phyloP scores from a whole-genome alignment of 2,888 invertebrate genomes.

The Cacoxenus indagator region DNA sequence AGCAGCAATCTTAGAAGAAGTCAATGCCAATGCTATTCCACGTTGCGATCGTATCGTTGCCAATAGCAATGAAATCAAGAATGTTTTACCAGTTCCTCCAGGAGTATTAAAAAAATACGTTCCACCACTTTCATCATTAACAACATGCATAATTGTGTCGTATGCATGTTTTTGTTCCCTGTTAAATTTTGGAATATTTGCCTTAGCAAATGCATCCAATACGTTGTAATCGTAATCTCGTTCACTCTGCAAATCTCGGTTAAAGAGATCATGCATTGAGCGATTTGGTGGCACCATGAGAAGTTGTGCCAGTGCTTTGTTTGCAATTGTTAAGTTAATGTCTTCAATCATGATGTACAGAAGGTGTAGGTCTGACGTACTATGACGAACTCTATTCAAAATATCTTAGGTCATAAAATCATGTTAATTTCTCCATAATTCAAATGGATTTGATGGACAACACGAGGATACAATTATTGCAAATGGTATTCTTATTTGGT shows the following conservation, averaged over 20 bases:
- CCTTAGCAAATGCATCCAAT: conserved; percentile 26
- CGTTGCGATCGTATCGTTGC: background rate
- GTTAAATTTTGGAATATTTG: conserved; percentile 22
- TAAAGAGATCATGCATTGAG: conserved; percentile 29
- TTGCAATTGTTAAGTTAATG: conserved; percentile 31
- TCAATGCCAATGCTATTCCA: conserved; percentile 12
- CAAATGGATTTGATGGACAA: conserved; percentile 14
- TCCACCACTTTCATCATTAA: background rate
- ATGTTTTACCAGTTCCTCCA: background rate
- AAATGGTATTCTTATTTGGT: conserved; percentile 27
- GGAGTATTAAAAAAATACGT: background rate
- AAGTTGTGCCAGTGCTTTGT: conserved; percentile 35
- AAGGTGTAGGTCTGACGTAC: too few species aligned
- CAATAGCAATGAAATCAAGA: background rate
- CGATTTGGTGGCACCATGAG: conserved; percentile 38
- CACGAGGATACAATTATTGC: conserved; percentile 12
- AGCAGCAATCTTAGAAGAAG: conserved; percentile 20
- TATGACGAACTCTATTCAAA: too few species aligned
- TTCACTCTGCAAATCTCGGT: conserved; percentile 43
- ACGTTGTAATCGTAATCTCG: conserved; percentile 35
- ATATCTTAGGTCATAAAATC: too few species aligned
- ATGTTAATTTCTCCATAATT: conserved; percentile 30
- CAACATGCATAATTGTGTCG: background rate
- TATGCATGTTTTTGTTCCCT: conserved; percentile 21
- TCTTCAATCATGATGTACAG: too few species aligned